Conservation (phyloP, 37 sponge, comb jelly and placozoan genomes). For the Chondrilla cf. caribensis region DNA sequence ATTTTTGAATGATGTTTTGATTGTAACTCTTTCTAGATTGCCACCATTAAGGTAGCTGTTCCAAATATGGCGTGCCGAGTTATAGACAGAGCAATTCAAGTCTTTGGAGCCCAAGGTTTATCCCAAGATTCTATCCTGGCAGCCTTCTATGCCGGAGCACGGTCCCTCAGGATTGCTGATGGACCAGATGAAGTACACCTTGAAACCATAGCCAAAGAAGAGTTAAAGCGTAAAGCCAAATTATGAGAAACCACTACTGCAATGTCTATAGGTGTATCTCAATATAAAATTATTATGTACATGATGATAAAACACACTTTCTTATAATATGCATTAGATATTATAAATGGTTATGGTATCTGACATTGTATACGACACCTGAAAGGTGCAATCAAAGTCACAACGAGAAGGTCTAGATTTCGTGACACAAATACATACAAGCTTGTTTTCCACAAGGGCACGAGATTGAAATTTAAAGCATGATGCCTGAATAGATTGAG, state of each 20-base stretch:
- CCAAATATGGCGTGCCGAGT: constrained; percentile 71
- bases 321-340: too few species aligned
- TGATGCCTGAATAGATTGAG: constrained; percentile 13
- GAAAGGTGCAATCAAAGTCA: constrained; percentile 49
- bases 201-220: constrained; percentile 73
- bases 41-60: constrained; percentile 79
- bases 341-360: too few species aligned
- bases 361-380: too few species aligned
- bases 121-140: constrained; percentile 75
- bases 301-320: too few species aligned
- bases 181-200: constrained; percentile 91
- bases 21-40: too few species aligned
- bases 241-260: too few species aligned
- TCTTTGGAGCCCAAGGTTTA: constrained; percentile 79
- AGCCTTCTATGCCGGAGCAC: constrained; percentile 53
- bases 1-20: too few species aligned
- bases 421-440: constrained; percentile 50
- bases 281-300: too few species aligned
- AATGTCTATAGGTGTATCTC: too few species aligned
- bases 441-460: constrained; percentile 15
- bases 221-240: constrained; percentile 51
- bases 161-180: constrained; percentile 85
- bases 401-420: constrained; percentile 51
- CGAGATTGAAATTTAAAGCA: constrained; percentile 10
- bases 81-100: constrained; percentile 81